Evolutionary conservation across 2,113 vertebrate species (phyloP).

Genomic region (Polypterus senegalus): DNA sequence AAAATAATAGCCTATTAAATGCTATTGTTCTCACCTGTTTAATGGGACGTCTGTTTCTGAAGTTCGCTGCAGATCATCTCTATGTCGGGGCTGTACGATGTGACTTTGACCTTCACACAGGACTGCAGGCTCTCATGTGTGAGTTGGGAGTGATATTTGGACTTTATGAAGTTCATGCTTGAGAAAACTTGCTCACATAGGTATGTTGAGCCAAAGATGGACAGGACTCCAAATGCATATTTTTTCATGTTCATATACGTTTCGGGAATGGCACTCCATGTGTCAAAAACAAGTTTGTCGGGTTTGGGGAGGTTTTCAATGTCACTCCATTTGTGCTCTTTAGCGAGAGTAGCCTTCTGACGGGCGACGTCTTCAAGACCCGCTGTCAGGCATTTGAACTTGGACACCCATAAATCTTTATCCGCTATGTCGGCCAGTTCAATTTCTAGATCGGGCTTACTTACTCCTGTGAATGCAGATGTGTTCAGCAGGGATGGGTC

Average conservation of each 20-base stretch:
- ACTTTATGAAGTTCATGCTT: constrained; percentile 21
- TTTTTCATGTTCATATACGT: constrained; percentile 17
- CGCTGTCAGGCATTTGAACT: neutral
- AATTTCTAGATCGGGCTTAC: constrained; percentile 22
- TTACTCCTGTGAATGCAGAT: constrained; percentile 13
- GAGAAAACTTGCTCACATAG: constrained; percentile 5
- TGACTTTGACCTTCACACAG: too few relatives aligned
- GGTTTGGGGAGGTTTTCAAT: constrained; percentile 16
- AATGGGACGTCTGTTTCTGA: too few relatives aligned
- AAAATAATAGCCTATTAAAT: too few relatives aligned
- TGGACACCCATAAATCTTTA: constrained; percentile 28
- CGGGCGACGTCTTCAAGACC: constrained; percentile 19
- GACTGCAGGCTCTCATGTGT: too few relatives aligned
- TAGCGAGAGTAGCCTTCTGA: constrained; percentile 21
- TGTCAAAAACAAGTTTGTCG: constrained; percentile 18
- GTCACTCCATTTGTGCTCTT: constrained; percentile 17
- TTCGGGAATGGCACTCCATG: neutral
- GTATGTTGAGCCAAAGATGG: constrained; percentile 17
- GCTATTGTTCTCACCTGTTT: too few relatives aligned
- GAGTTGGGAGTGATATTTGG: constrained; percentile 14
- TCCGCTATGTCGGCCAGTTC: constrained; percentile 19
- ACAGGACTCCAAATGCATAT: constrained; percentile 14
- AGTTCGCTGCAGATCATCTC: too few relatives aligned
- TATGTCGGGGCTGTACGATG: too few relatives aligned
- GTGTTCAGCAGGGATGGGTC: constrained; percentile 8